Percentiles rank a stretch among this genome's conserved stretches.
phyloP scores from a whole-genome alignment of 2,797 vertebrate genomes.

The Danio choprae region DNA sequence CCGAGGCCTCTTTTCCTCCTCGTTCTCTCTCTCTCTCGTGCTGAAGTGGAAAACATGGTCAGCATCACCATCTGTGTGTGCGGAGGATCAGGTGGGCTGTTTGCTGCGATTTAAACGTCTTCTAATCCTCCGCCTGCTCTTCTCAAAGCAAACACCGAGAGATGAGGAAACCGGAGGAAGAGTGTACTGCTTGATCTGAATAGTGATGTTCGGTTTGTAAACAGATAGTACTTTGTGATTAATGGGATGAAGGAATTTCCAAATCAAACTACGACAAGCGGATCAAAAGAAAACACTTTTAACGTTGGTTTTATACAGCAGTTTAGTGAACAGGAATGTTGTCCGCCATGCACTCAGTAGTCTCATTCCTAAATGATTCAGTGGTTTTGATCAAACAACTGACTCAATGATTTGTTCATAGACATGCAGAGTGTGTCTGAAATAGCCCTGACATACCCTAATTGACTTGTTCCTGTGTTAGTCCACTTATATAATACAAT shows the following conservation, averaged over 20 bases:
- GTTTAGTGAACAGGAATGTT: neutral
- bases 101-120: constrained; percentile 20
- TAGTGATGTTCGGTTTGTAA: neutral
- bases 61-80: constrained; percentile 31
- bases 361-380: neutral
- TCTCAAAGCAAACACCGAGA: neutral
- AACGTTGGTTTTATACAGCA: neutral
- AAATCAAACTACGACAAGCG: neutral
- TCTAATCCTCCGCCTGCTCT: constrained; percentile 22
- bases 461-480: no score
- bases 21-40: neutral
- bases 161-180: neutral
- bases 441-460: no score
- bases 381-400: neutral
- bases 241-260: neutral
- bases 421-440: no score
- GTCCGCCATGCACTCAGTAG: neutral
- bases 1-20: neutral
- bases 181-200: neutral
- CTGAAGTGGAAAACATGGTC: constrained; percentile 31
- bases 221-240: neutral
- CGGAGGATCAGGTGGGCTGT: constrained; percentile 32
- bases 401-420: neutral
- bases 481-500: no score
- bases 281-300: neutral